Evolutionary conservation across 2,888 invertebrate genomes (phyloP), one percentile per base, ranked within the genome.

Genomic region (Aspidiotus destructor): DNA sequence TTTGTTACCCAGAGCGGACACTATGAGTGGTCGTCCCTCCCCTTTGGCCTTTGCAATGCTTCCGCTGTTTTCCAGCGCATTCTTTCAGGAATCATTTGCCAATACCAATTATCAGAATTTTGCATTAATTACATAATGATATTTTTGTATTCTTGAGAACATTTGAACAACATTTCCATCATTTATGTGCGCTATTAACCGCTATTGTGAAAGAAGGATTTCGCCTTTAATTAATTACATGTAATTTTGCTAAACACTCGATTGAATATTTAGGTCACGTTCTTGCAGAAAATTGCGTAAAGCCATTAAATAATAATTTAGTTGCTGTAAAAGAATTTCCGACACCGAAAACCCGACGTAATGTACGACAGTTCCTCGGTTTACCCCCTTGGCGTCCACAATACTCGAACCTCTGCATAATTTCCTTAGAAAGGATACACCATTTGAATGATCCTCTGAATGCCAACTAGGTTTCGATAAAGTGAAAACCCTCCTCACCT

Each of bases 91-190:
- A 15, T 55, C 15, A n/a, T 55, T 8, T 15, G 55, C 15, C 55
- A 15, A 8, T 15, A 55, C 55, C 10, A 15, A 55, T 55, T 55
- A 55, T 55, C 55, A n/a, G 55, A 55, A 55, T 55, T 55, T 55
- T 10, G 48, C 48, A 44, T 44, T 10, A 44, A 44, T 44, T 44
- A 44, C 13, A 10, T 44, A 44, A 44, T 15, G 55, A 55, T 15
- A 55, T 55, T 55, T n/a, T 55, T 15, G 7, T 73, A 72, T 64
- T 67, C 64, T 72, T 72, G 42, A 69, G 69, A 69, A 68, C 73
- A 52, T 73, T 71, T 62, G 67, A 69, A 28, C 71, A 73, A 62
- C 72, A 74, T 68, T 15, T 73, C 55, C 44, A 65, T 41, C 73
- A 73, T 63, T 10, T 73, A 57, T 58, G 67, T 42, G 28, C 53